Evolutionary conservation across 2,797 vertebrate genomes (phyloP).

Genomic region (Arnoldichthys spilopterus): DNA sequence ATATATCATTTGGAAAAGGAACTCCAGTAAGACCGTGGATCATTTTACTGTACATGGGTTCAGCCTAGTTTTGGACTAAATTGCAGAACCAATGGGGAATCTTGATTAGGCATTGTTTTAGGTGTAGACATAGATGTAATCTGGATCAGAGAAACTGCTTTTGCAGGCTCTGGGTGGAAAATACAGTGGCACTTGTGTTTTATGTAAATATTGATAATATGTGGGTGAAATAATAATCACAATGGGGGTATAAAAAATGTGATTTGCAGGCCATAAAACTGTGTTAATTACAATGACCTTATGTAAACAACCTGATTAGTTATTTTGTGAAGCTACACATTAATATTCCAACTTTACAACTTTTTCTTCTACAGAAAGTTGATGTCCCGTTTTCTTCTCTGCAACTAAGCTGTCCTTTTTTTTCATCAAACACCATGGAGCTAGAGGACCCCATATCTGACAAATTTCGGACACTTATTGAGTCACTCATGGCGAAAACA

Average conservation of each 20-base stretch:
- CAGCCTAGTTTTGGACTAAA: not conserved
- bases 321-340: not conserved
- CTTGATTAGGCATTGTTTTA: not conserved
- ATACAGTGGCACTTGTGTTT: not conserved
- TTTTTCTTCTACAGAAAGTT: not conserved
- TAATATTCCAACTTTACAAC: not conserved
- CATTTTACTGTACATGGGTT: not conserved
- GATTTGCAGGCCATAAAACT: not conserved
- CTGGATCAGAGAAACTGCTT: no score
- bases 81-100: not conserved
- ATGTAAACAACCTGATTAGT: not conserved
- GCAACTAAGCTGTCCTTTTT: not conserved
- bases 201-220: not conserved
- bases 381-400: not conserved
- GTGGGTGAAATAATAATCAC: not conserved
- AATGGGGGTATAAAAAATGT: no score
- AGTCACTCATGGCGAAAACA: conserved; percentile 51
- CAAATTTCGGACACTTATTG: conserved; percentile 52
- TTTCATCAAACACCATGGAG: conserved; percentile 39
- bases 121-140: no score
- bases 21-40: not conserved
- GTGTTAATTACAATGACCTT: not conserved
- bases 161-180: not conserved
- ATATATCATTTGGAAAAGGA: not conserved
- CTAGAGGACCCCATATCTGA: conserved; percentile 42